Percentiles rank a stretch among this genome's conserved stretches.
Evolutionary conservation across 1,140 invertebrate species (phyloP).

Genomic region (Vollenhovia emeryi): DNA sequence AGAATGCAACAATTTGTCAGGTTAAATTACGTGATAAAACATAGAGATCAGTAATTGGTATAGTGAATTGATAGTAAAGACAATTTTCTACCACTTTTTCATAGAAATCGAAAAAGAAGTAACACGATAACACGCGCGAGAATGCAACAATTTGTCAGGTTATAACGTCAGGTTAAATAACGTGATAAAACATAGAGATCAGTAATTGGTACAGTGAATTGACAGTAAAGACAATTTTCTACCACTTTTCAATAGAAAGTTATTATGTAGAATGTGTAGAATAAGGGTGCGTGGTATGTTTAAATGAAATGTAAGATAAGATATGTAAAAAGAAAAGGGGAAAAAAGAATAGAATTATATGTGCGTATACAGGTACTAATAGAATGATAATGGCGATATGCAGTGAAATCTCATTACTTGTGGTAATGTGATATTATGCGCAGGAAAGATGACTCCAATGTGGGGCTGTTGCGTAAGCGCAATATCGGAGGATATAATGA

Average conservation of each 20-base stretch:
- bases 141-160: background rate
- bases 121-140: too few species aligned
- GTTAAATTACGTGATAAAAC: background rate
- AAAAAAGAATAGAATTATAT: background rate
- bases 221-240: too few species aligned
- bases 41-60: too few species aligned
- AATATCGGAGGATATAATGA: slow-evolving; percentile 39
- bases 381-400: slow-evolving; percentile 55
- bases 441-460: slow-evolving; percentile 53
- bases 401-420: slow-evolving; percentile 59
- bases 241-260: background rate
- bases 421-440: slow-evolving; percentile 57
- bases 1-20: background rate
- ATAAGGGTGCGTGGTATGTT: background rate
- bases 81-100: background rate
- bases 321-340: background rate
- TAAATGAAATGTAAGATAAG: slow-evolving; percentile 19
- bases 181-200: background rate
- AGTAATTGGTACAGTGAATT: too few species aligned
- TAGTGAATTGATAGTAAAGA: too few species aligned
- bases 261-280: background rate
- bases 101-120: background rate
- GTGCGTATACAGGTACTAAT: background rate
- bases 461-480: slow-evolving; percentile 47
- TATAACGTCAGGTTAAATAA: too few species aligned